Base-by-base conservation (phyloP, 1,140 invertebrate species). In the Pantala flavescens region DNA sequence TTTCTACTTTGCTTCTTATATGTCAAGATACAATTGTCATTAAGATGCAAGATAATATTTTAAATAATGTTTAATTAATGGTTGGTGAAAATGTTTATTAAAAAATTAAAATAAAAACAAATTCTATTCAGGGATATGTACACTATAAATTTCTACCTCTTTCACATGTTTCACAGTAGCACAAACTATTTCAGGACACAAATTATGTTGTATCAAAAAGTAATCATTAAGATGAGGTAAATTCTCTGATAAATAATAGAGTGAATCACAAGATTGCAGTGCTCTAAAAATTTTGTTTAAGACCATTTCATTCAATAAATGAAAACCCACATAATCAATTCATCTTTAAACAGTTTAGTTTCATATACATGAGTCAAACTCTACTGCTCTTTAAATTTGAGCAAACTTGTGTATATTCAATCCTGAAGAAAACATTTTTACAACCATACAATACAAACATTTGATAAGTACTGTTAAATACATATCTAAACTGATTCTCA, bases 21-120 rank as follows among this genome's bases (percentile, higher is more conserved):
- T n/a, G n/a, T n/a, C n/a, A n/a, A n/a, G n/a, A n/a, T n/a, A n/a
- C n/a, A n/a, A n/a, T n/a, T 36, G 28, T 36, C 28, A 36, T 36
- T 36, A 36, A 9, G 28, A 5, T 36, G 28, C 3, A 36, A 36
- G 28, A 9, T 36, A 36, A 9, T 9, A 63, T 7, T 14, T 7
- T 7, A 63, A 63, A 14, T 63, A 63, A 63, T 63, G 49, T 5
- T 63, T 63, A 14, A 63, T 19, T 63, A 7, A 63, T 63, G 49
- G 49, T 63, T 63, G 49, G 49, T 63, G 49, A 63, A 16, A 63
- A 63, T 63, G 12, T 63, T 63, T 63, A 63, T 63, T 63, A 63
- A 63, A 63, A 63, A 63, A 63, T 63, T 16, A 19, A 63, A 63
- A 49, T n/a, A 49, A 63, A 63, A 63, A 63, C 49, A 63, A 63